phyloP scores from a whole-genome alignment of 2,888 invertebrate species.

The Coenonympha glycerion region DNA sequence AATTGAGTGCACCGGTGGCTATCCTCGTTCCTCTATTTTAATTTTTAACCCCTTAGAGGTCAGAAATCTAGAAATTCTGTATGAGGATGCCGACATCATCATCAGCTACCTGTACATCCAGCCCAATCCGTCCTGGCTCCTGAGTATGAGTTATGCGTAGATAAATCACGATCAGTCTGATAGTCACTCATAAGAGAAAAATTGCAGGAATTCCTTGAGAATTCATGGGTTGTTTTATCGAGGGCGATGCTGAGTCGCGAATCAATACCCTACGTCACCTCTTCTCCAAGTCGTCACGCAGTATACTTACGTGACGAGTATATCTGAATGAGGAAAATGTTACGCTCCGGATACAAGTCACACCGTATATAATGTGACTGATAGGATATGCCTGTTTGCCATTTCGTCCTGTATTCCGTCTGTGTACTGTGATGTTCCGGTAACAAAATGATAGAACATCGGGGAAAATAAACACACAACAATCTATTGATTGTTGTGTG shows the following conservation, averaged over 20 bases:
- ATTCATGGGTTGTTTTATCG: constrained; percentile 1
- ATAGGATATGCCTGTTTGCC: constrained; percentile 17
- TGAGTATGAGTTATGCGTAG: too few species aligned
- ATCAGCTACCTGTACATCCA: too few species aligned
- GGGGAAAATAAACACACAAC: too few species aligned
- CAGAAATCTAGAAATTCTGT: too few species aligned
- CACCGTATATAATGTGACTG: constrained; percentile 8
- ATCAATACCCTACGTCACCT: constrained; percentile 28
- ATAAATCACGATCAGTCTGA: too few species aligned
- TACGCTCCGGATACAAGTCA: constrained; percentile 20
- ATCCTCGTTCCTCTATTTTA: too few species aligned
- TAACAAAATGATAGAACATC: constrained; percentile 1
- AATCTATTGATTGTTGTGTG: too few species aligned
- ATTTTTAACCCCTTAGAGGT: too few species aligned
- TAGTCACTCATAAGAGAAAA: too few species aligned
- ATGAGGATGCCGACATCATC: too few species aligned
- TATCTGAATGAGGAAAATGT: constrained; percentile 23
- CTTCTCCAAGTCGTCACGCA: constrained; percentile 27
- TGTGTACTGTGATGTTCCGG: not conserved
- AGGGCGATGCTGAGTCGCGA: constrained; percentile 12
- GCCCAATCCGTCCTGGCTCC: too few species aligned
- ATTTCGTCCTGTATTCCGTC: constrained; percentile 19
- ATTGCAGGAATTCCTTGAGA: not conserved
- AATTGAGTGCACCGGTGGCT: too few species aligned
- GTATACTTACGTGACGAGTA: constrained; percentile 19